Evolutionary conservation across 2,113 vertebrate genomes (phyloP).

Genomic region (Aphyosemion australe): DNA sequence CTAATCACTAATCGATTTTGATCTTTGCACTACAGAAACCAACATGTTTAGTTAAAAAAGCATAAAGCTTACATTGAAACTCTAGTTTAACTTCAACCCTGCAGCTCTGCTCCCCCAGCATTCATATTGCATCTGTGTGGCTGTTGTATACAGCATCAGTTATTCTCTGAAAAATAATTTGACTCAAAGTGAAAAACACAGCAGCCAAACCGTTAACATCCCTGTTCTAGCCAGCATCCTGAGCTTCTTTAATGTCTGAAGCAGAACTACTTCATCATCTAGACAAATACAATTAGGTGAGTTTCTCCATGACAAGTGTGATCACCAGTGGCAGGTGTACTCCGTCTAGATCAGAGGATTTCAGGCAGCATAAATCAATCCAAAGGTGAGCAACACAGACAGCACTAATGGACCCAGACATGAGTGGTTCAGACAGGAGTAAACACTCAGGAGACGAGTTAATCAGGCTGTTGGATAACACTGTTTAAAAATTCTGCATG

Average conservation of each 20-base stretch:
- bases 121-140: background rate
- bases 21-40: constrained; percentile 41
- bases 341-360: constrained; percentile 67
- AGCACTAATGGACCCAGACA: constrained; percentile 61
- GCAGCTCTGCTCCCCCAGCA: background rate
- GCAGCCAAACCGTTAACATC: constrained; percentile 33
- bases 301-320: constrained; percentile 61
- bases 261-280: constrained; percentile 69
- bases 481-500: constrained; percentile 72
- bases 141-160: constrained; percentile 1
- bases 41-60: constrained; percentile 6
- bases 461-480: constrained; percentile 62
- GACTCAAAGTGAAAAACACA: constrained; percentile 15
- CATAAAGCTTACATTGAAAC: constrained; percentile 7
- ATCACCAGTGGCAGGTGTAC: constrained; percentile 63
- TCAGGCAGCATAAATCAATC: constrained; percentile 71
- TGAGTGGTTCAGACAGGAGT: constrained; percentile 62
- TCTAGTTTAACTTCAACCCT: constrained; percentile 10
- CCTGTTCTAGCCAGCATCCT: constrained; percentile 19
- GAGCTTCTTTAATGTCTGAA: constrained; percentile 57
- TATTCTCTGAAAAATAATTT: constrained; percentile 17
- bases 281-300: constrained; percentile 64
- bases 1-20: constrained; percentile 56
- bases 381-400: constrained; percentile 47
- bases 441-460: constrained; percentile 70